A percentile compares a stretch with the other conserved stretches of the same genome.
Evolutionary conservation across 2,888 invertebrate genomes (phyloP).

Genomic region (Brachyopa scutellaris): DNA sequence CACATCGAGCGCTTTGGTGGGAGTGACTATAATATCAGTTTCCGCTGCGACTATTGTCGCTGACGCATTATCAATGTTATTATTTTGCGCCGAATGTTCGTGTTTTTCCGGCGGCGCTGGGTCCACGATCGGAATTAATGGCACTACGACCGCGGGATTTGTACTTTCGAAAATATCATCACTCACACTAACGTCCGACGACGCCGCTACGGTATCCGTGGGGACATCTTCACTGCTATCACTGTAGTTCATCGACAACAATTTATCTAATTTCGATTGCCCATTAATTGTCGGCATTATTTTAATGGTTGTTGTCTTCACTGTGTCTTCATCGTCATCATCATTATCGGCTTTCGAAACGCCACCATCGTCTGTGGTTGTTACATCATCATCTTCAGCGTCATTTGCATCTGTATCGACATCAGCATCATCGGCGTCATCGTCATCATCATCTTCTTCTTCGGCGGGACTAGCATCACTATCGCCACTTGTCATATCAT

Average conservation of each 20-base stretch:
- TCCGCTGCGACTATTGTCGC: slow-evolving; percentile 38
- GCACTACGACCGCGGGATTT: slow-evolving; percentile 52
- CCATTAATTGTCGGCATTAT: slow-evolving; percentile 73
- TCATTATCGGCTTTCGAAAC: slow-evolving; percentile 27
- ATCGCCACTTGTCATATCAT: slow-evolving; percentile 63
- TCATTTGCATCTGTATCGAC: slow-evolving; percentile 65
- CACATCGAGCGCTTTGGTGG: slow-evolving; percentile 77
- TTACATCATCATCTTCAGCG: slow-evolving; percentile 61
- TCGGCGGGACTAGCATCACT: slow-evolving; percentile 73
- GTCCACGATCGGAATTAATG: slow-evolving; percentile 50
- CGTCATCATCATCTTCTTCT: slow-evolving; percentile 75
- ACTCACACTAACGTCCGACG: slow-evolving; percentile 79
- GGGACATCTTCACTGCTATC: slow-evolving; percentile 79
- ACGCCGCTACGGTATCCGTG: slow-evolving; percentile 79
- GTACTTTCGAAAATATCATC: slow-evolving; percentile 78
- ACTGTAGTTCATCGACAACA: slow-evolving; percentile 80
- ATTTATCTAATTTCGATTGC: slow-evolving; percentile 80
- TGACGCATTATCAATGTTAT: slow-evolving; percentile 55
- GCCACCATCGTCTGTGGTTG: slow-evolving; percentile 44
- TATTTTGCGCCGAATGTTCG: slow-evolving; percentile 37
- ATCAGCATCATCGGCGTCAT: slow-evolving; percentile 77
- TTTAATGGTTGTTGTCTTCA: slow-evolving; percentile 74
- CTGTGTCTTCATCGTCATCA: slow-evolving; percentile 78
- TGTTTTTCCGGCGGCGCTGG: slow-evolving; percentile 23
- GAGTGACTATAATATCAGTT: slow-evolving; percentile 50